Base-by-base conservation (phyloP, 2,888 invertebrate genomes). In the Villa cingulata region DNA sequence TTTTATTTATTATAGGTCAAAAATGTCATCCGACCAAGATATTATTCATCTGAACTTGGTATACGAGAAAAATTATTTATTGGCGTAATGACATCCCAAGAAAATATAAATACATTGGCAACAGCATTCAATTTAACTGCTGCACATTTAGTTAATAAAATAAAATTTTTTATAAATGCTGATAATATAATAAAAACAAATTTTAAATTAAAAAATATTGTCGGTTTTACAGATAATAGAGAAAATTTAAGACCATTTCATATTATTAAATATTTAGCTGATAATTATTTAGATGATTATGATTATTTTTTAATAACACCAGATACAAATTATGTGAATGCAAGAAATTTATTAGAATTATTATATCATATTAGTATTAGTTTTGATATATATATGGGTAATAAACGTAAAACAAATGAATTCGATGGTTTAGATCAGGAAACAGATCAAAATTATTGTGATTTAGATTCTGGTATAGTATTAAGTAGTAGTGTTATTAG, bases 1-100 rank as follows among this genome's bases (percentile, higher is more conserved):
- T 49, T 44, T 48, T 51, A 52, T 55, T 43, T 42, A 47, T 58
- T 55, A 20, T 49, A 68, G 53, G 73, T 74, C 14, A 77, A 78
- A 60, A 76, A 78, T 56, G 74, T 88, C 54, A 74, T 84, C 46
- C 77, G 96, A 3, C 92, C 95, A 1, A 75, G 95, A 19, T 97
- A 92, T 72, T 94, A 91, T 63, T 90, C 89, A 42, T 91, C 95
- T 0, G 97, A 97, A 66, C 76, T 97, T 47, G 95, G 92, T 17
- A 94, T 96, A 57, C 76, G 86, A 51, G 88, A 89, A 55, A 88
- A 89, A 61, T 65, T 95, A 15, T 86, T 95, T 61, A 80, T 91
- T 32, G 91, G 86, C 17, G 83, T 94, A 36, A 73, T 95, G 59
- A 87, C 86, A 17, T 80, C 81, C 2, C 80, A 81, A 58, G 79